A percentile compares a stretch with the other conserved stretches of the same genome.
Evolutionary conservation across 2,113 vertebrate species (phyloP).

Genomic region (Syrrhaptes paradoxus): DNA sequence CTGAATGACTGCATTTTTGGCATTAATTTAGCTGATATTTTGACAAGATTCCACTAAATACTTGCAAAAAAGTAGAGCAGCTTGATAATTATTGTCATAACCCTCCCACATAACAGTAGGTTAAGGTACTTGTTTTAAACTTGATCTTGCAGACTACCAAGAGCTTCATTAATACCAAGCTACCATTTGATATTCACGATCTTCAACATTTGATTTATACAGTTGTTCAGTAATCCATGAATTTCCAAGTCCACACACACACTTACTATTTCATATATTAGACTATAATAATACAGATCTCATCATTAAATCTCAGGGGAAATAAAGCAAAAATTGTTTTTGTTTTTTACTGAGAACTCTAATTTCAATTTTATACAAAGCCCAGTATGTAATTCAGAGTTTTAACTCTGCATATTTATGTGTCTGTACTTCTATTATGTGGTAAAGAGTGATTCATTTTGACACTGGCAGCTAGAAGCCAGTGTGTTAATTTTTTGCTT

Average conservation of each 20-base stretch:
- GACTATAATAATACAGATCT: background rate
- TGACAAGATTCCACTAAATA: constrained; percentile 33
- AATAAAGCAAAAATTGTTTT: background rate
- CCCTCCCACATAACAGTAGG: constrained; percentile 15
- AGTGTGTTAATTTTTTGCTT: background rate
- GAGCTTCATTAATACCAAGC: background rate
- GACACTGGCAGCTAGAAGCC: background rate
- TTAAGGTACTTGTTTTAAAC: constrained; percentile 27
- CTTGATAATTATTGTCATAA: constrained; percentile 30
- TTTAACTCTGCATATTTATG: background rate
- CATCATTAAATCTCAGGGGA: background rate
- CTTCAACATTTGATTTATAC: background rate
- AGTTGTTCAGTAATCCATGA: background rate
- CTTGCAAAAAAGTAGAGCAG: background rate
- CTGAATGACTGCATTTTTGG: background rate
- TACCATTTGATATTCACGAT: background rate
- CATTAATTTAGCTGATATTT: constrained; percentile 12
- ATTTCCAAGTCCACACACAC: background rate
- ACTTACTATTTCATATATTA: background rate
- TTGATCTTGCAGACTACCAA: background rate
- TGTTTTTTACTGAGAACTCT: background rate
- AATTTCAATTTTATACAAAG: background rate
- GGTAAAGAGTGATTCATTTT: background rate
- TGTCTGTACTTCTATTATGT: background rate
- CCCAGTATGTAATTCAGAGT: background rate